Base-by-base conservation (phyloP, 2,113 vertebrate species). In the Thalassarche chlororhynchos region DNA sequence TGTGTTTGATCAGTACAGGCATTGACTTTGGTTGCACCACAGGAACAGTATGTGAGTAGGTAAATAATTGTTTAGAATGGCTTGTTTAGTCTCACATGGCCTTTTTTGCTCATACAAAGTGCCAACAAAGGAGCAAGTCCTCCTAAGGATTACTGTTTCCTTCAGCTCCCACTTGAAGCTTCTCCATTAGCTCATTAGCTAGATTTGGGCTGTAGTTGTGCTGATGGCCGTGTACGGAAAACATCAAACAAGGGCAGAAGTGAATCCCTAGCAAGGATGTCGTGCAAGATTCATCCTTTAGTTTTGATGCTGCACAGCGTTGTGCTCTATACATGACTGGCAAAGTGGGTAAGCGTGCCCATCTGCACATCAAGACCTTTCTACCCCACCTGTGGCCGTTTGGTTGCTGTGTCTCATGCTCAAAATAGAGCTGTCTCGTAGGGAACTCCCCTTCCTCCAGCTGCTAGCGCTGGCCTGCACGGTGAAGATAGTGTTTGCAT, bases 211-310 rank as follows among this genome's bases (percentile, higher is more conserved):
- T 44, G 60, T 66, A 28, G 36, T 31, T 91, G 36, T 44, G 65
- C 74, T 75, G 46, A 19, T 20, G 11, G 14, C 36, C 0, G 0
- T 8, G 18, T 52, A 25, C 1, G 2, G 26, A 47, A 20, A 61
- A 16, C 11, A 20, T 19, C 34, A 9, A 24, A 61, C 23, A 11
- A 58, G 28, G 72, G 34, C 66, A 64, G 49, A 57, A 90, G 25
- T 42, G 78, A 61, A 36, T 64, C 36, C 70, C n/a, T 36, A 58
- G 49, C 36, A 51, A 36, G 60, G 76, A 12, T 20, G 17, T 40
- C 2, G 0, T 54, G 84, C 51, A 61, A 52, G 62, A 69, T 51
- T 69, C 24, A n/a, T 62, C 49, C 70, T 80, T 51, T 60, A 40
- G 36, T 31, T 62, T 12, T n/a, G 40, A 16, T 46, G 10, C 58